Conservation (phyloP, 2,888 invertebrate genomes). For the Ochropacha duplaris region DNA sequence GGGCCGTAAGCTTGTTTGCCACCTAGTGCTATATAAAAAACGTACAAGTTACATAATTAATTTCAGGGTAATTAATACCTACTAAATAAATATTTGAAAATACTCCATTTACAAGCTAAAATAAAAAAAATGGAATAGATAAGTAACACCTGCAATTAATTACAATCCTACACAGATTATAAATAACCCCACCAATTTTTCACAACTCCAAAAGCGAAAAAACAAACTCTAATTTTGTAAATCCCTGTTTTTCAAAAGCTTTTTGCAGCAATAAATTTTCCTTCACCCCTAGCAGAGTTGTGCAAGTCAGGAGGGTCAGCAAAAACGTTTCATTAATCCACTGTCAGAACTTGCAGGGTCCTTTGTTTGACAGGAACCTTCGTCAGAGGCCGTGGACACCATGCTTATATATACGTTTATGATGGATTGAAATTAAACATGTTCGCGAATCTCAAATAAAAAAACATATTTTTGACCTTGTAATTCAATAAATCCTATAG, state of each 20-base stretch:
- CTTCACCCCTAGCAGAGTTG: constrained; percentile 9
- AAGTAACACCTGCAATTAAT: background rate
- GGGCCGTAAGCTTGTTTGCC: too few species aligned
- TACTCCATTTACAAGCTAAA: background rate
- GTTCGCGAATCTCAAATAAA: background rate
- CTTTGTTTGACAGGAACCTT: constrained; percentile 45
- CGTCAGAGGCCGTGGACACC: constrained; percentile 26
- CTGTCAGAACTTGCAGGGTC: constrained; percentile 16
- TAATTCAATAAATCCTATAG: background rate
- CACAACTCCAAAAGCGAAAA: background rate
- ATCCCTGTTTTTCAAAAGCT: constrained; percentile 11
- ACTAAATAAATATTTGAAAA: too few species aligned
- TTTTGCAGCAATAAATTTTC: constrained; percentile 7
- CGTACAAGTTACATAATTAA: background rate
- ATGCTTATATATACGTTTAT: background rate
- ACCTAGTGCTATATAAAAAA: too few species aligned
- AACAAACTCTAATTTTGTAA: constrained; percentile 7
- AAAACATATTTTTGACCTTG: background rate
- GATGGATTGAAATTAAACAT: background rate
- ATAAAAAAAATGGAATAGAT: background rate
- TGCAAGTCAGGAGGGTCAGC: constrained; percentile 66
- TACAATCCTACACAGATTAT: background rate
- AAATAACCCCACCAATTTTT: background rate
- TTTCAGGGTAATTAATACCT: background rate
- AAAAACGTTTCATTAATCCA: constrained; percentile 57